These are phyloP conservation scores for Notodonta dromedarius DNA, from an alignment of 2,888 invertebrate species.

Conservation along the genomic window DNA sequence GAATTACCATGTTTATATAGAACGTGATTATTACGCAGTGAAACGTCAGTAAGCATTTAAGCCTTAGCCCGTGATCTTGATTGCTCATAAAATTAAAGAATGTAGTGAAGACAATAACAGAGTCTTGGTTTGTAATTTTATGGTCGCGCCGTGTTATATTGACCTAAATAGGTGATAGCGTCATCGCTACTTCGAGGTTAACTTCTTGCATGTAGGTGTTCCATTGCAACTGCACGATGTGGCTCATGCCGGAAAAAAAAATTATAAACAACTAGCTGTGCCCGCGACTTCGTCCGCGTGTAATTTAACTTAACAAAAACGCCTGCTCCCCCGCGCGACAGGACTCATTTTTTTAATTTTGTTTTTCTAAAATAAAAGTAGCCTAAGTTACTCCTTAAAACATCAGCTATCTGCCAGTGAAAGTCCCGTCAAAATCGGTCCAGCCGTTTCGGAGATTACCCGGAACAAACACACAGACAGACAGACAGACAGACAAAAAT, in stretches of 20 bases:
- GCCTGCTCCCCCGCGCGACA: no score
- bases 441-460: no score
- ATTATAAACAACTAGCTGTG: no score
- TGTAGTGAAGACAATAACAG: conserved; percentile 18
- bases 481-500: no score
- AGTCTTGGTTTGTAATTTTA: conserved; percentile 63
- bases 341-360: no score
- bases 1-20: conserved; percentile 21
- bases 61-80: conserved; percentile 7
- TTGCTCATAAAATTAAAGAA: conserved; percentile 10
- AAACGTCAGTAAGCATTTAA: background rate
- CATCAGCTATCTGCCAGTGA: no score
- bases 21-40: conserved; percentile 8
- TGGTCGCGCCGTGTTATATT: conserved; percentile 65
- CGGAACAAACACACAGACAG: no score
- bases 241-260: conserved; percentile 7
- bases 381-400: no score
- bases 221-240: conserved; percentile 51
- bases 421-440: no score
- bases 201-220: conserved; percentile 65
- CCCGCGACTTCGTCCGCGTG: no score
- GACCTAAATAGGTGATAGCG: conserved; percentile 77
- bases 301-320: no score
- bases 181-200: conserved; percentile 64
- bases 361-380: no score